Evolutionary conservation across 1,140 invertebrate species (phyloP).

Genomic region (Drosophila ercepeae): DNA sequence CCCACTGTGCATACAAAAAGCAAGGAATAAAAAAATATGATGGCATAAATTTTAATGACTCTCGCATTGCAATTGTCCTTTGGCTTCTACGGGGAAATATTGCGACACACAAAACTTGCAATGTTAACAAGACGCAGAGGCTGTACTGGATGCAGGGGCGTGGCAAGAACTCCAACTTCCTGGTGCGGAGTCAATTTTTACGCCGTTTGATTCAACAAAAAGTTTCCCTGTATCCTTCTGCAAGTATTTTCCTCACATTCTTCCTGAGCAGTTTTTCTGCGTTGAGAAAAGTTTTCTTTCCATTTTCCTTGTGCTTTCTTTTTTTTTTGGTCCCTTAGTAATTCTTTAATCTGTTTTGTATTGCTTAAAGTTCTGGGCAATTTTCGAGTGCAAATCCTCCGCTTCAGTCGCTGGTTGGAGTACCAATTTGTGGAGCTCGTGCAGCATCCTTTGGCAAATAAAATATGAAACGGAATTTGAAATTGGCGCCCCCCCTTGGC

Average conservation of each 20-base stretch:
- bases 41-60: slow-evolving; percentile 77
- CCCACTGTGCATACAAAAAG: slow-evolving; percentile 23
- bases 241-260: neutral
- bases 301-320: slow-evolving; percentile 53
- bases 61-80: slow-evolving; percentile 73
- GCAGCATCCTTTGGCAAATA: slow-evolving; percentile 26
- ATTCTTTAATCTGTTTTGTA: slow-evolving; percentile 68
- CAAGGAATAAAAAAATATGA: slow-evolving; percentile 22
- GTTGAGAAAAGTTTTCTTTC: slow-evolving; percentile 3
- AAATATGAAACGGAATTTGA: slow-evolving; percentile 54
- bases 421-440: slow-evolving; percentile 24
- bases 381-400: slow-evolving; percentile 10
- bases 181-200: slow-evolving; percentile 61
- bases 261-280: no score
- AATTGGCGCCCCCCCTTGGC: slow-evolving; percentile 16
- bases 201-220: slow-evolving; percentile 67
- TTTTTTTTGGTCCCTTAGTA: slow-evolving; percentile 4
- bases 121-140: slow-evolving; percentile 34
- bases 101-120: slow-evolving; percentile 29
- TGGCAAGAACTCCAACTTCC: slow-evolving; percentile 39
- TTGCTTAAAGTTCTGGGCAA: slow-evolving; percentile 49
- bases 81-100: slow-evolving; percentile 31
- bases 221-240: slow-evolving; percentile 62
- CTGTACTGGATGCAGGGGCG: neutral
- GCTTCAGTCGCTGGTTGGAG: slow-evolving; percentile 5